Evolutionary conservation across 2,888 invertebrate species (phyloP).

Genomic region (Agonum fuliginosum): DNA sequence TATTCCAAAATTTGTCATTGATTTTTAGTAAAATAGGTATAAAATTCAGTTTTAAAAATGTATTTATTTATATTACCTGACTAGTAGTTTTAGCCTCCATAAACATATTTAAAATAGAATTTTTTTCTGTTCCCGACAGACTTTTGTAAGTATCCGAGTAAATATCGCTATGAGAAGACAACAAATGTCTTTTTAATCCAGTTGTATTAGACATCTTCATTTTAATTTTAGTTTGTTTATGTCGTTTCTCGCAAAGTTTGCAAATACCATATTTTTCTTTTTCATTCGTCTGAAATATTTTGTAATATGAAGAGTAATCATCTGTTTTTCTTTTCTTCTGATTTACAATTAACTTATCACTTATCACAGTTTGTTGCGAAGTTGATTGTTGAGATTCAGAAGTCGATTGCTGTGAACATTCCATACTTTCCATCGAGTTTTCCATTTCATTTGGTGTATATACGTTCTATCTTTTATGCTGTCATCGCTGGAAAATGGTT

Average conservation of each 20-base stretch:
- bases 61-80: too few relatives aligned
- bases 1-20: too few relatives aligned
- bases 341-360: too few relatives aligned
- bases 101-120: too few relatives aligned
- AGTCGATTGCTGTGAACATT: too few relatives aligned
- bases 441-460: too few relatives aligned
- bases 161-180: neutral
- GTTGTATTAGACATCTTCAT: constrained; percentile 1
- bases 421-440: too few relatives aligned
- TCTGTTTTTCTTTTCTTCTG: neutral
- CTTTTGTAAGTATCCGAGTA: too few relatives aligned
- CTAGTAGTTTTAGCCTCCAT: too few relatives aligned
- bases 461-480: neutral
- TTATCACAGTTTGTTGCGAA: neutral
- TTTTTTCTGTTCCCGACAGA: too few relatives aligned
- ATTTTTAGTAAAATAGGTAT: too few relatives aligned
- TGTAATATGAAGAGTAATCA: neutral
- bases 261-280: neutral
- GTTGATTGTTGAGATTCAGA: neutral
- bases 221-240: neutral
- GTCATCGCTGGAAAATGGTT: neutral
- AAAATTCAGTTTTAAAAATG: too few relatives aligned
- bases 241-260: neutral
- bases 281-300: neutral
- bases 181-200: neutral